Evolutionary conservation across 1,140 invertebrate genomes (phyloP), one percentile per base, ranked within the genome.

Genomic region (Agrilus planipennis): DNA sequence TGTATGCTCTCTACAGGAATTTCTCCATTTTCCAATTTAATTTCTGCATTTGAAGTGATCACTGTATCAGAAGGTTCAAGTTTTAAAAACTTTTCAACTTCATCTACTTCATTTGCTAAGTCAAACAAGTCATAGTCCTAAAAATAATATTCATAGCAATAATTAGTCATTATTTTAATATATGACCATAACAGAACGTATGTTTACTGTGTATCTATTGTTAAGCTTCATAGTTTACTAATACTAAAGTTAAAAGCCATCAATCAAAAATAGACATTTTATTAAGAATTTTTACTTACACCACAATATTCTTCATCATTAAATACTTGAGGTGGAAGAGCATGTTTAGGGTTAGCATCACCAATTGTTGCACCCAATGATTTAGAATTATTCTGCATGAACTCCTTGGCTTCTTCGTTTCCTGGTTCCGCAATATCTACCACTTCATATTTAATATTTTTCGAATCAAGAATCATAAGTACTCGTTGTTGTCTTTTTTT

Each of bases 91-190:
- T 81, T 76, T 64, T 92, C 84, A 54, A 94, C 66, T 52, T 79
- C 80, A 60, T 94, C 87, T 49, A 83, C 77, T 75, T 95, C 91
- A 70, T 91, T 87, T 25, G 89, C 83, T 58, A 87, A 66, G 63
- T 90, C 84, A 69, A 94, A 93, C 49, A 81, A 81, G 62, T 92
- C 86, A 68, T 90, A 94, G 64, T 93, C 89, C 88, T 92, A 9
- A 36, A 36, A 36, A 3, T 25, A 29, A 29, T 16, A 39, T 14
- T 22, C 39, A 41, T 32, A 31, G 10, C 25, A 31, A 35, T 35
- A 12, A 35, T 6, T 7, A 25, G 23, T 25, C 23, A 29, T 19
- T n/a, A n/a, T n/a, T n/a, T n/a, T n/a, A n/a, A n/a, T n/a, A n/a
- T n/a, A n/a, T n/a, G n/a, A n/a, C n/a, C n/a, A n/a, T n/a, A n/a